These are phyloP conservation scores for Suricata suricatta DNA, from an alignment of 2,113 vertebrate genomes.

Conservation along the genomic window DNA sequence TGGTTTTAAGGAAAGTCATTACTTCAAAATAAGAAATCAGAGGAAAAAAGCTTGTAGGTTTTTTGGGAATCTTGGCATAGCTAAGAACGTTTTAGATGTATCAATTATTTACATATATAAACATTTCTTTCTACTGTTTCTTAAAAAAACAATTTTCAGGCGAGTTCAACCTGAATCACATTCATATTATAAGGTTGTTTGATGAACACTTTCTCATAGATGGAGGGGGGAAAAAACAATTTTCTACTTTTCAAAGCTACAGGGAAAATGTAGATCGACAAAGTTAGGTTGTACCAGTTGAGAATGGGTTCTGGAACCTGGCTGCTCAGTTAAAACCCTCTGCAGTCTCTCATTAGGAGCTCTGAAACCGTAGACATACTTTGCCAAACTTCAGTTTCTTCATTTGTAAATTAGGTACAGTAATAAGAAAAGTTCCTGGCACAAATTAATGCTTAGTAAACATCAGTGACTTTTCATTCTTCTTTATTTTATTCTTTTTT, in stretches of 20 bases:
- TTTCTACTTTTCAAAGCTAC: neutral
- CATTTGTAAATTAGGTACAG: neutral
- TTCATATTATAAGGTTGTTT: conserved; percentile 7
- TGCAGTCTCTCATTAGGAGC: neutral
- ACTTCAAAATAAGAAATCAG: conserved; percentile 1
- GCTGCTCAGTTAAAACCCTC: neutral
- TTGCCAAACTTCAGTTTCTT: conserved; percentile 6
- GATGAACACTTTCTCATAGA: conserved; percentile 4
- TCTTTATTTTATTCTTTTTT: neutral
- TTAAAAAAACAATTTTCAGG: neutral
- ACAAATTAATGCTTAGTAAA: neutral
- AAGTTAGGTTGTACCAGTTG: neutral
- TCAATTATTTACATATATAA: neutral
- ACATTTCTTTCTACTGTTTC: neutral
- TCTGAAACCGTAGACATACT: neutral
- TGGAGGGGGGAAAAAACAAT: neutral
- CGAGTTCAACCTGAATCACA: neutral
- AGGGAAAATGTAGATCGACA: neutral
- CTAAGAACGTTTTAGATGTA: conserved; percentile 11
- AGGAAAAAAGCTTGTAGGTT: neutral
- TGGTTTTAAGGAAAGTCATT: neutral
- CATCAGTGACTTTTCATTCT: neutral
- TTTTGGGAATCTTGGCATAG: neutral
- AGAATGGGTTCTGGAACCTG: neutral
- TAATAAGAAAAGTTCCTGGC: neutral